Evolutionary conservation across 2,888 invertebrate genomes (phyloP), one percentile per base, ranked within the genome.

Genomic region (Acanthopleura granulata): DNA sequence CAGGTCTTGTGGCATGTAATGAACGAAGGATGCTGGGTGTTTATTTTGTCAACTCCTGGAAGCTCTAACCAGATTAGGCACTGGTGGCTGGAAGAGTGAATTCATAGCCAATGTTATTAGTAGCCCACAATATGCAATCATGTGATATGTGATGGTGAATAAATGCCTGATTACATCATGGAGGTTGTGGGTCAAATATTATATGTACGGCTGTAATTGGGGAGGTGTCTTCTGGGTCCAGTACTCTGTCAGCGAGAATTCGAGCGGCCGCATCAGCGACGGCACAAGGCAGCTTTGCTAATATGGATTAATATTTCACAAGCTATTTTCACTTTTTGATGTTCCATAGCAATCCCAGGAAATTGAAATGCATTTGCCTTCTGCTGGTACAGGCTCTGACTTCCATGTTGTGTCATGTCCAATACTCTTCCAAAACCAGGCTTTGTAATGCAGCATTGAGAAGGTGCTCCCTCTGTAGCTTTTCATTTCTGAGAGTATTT

Each of bases 331-430:
- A 27, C 22, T 66, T 66, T 66, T 66, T 66, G 27, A 66, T 27
- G 25, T 27, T 27, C 66, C 22, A 1, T 1, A 66, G 66, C 66
- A 27, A 27, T 27, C 16, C 22, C 27, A 27, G 66, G 66, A 66
- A 66, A 66, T 66, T 66, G 66, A 66, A 66, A 66, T 66, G 29
- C 66, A 66, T 66, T 66, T 66, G 66, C 29, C 66, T 66, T 22
- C 22, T 27, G 16, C 29, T 16, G 25, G 29, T 15, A 27, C 29
- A 27, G 22, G 15, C 18, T 3, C 27, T 27, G 25, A 27, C 66
- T 22, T 66, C 66, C 66, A 16, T 66, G 29, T 27, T 27, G 25
- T 66, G 66, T 66, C 66, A 66, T 6, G 22, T 66, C 25, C 66
- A 66, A 66, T 66, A 66, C 29, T 15, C 1, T 25, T 66, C 25